Evolutionary conservation across 1,140 invertebrate species (phyloP).

Genomic region (Diprion similis): DNA sequence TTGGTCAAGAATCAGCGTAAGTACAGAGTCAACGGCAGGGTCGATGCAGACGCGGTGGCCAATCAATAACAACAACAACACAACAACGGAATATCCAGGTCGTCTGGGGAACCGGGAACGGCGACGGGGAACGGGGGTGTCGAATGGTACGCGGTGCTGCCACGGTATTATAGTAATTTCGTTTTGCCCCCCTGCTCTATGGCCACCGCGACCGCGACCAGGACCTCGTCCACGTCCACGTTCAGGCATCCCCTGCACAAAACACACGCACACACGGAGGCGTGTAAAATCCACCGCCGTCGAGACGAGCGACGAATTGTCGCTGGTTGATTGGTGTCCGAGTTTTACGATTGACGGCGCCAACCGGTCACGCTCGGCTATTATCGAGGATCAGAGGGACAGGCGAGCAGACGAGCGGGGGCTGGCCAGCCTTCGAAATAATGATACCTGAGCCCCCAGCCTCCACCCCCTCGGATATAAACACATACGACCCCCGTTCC

Average conservation of each 20-base stretch:
- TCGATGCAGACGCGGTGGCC: slow-evolving; percentile 49
- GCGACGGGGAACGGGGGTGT: slow-evolving; percentile 20
- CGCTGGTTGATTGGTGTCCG: slow-evolving; percentile 42
- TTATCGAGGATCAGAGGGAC: slow-evolving; percentile 5
- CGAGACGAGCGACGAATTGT: not conserved
- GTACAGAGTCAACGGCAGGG: slow-evolving; percentile 49
- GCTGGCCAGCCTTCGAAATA: slow-evolving; percentile 34
- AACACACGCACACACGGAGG: too few relatives aligned
- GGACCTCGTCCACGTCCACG: slow-evolving; percentile 26
- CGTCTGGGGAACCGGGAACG: too few relatives aligned
- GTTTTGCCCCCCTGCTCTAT: slow-evolving; percentile 17
- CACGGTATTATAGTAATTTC: slow-evolving; percentile 60
- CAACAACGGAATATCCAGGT: slow-evolving; percentile 51
- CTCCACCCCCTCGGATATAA: slow-evolving; percentile 1
- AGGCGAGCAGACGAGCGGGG: too few relatives aligned
- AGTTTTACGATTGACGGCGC: slow-evolving; percentile 53
- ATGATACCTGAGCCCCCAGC: slow-evolving; percentile 40
- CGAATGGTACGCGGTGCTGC: slow-evolving; percentile 29
- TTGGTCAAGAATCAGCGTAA: slow-evolving; percentile 53
- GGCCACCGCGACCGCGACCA: slow-evolving; percentile 5
- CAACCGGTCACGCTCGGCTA: slow-evolving; percentile 45
- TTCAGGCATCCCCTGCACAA: slow-evolving; percentile 20
- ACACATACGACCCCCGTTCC: not conserved
- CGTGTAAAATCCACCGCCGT: not conserved
- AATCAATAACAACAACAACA: slow-evolving; percentile 54